These are phyloP conservation scores for Hypomesus transpacificus DNA, from an alignment of 2,113 vertebrate genomes.

Conservation along the genomic window DNA sequence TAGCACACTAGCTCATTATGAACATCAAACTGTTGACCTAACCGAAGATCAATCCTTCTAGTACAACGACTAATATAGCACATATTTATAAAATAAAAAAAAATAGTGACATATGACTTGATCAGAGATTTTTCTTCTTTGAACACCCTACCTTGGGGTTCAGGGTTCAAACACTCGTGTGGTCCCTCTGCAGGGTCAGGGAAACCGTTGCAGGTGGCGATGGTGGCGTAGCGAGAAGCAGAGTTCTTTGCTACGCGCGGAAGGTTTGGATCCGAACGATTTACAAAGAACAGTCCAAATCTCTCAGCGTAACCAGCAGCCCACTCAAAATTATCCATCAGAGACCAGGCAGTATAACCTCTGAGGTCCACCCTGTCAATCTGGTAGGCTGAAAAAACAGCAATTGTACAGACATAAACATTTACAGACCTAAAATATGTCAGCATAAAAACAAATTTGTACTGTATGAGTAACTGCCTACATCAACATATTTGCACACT, in stretches of 20 bases:
- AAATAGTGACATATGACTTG: no score
- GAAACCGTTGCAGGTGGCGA: constrained; percentile 88
- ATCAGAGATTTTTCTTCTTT: no score
- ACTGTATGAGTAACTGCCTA: no score
- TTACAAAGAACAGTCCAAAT: constrained; percentile 85
- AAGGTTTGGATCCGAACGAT: constrained; percentile 75
- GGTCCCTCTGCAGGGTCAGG: constrained; percentile 77
- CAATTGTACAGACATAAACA: no score
- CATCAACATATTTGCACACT: no score
- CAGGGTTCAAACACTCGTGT: constrained; percentile 74
- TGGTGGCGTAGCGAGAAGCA: constrained; percentile 69
- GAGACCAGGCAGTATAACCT: constrained; percentile 86
- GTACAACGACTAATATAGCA: no score
- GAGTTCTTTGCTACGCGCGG: constrained; percentile 81
- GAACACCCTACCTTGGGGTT: constrained; percentile 71
- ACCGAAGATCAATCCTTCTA: no score
- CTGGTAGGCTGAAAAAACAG: constrained; percentile 70
- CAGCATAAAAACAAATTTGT: no score
- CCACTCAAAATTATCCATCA: constrained; percentile 98
- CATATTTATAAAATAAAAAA: no score
- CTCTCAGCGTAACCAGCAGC: constrained; percentile 82
- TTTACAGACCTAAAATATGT: constrained; percentile 2
- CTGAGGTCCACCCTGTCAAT: constrained; percentile 80
- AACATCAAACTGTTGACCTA: no score
- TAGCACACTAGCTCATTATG: no score